Base-by-base conservation (phyloP, 1,140 invertebrate species). In the Homalodisca vitripennis region DNA sequence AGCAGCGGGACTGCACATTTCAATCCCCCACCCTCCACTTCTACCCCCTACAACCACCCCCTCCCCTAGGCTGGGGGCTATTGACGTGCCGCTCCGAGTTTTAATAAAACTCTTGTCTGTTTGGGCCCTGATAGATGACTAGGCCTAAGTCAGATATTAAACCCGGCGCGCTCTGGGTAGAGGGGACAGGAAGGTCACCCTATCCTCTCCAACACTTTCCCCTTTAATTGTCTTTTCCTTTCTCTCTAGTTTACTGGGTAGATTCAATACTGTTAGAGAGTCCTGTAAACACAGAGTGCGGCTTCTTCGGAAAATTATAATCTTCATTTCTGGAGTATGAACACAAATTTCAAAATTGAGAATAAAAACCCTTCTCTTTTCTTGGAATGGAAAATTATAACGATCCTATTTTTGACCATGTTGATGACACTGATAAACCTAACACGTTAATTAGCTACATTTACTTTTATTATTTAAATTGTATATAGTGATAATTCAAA, bases 121-220 rank as follows among this genome's bases (percentile, higher is more conserved):
- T 79, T 78, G 77, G 77, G 75, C 77, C n/a, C 77, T 80, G 79
- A 80, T 80, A 80, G 79, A 80, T 80, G 79, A 80, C 79, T 80
- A 76, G 78, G 77, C 79, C 79, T 76, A 73, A 78, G 79, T 77
- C 78, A 77, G 79, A 68, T 67, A 67, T 67, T 67, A 67, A 67
- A 67, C 65, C 24, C 30, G 22, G 41, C 17, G 14, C 24, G 34
- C 17, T 6, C 29, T 20, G 3, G 32, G 32, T 14, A 24, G n/a
- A 47, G 63, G 63, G 24, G 14, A n/a, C n/a, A n/a, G n/a, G 55
- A 27, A 60, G 26, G 55, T 68, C 66, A n/a, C 46, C 48, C 46
- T 22, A 3, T 30, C 47, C 22, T 29, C 34, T 27, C 22, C 47
- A 26, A 0, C 26, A 67, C 27, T 67, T 30, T 34, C 47, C 26